phyloP scores from a whole-genome alignment of 2,113 vertebrate genomes.

The Campylomormyrus numenius region DNA sequence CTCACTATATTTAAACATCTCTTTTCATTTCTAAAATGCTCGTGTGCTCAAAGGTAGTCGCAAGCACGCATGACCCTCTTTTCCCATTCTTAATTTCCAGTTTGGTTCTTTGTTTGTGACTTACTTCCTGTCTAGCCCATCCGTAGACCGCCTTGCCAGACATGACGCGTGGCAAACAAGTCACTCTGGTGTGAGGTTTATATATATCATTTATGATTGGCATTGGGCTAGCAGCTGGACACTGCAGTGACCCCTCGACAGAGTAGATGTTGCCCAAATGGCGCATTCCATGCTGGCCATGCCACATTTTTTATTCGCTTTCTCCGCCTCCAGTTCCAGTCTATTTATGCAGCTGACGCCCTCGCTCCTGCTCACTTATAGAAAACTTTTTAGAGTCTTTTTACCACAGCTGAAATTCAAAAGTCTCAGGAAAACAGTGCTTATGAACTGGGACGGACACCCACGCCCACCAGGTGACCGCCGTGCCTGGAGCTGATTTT shows the following conservation, averaged over 20 bases:
- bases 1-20: background rate
- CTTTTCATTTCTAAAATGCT: background rate
- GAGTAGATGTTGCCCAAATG: background rate
- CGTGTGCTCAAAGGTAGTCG: background rate
- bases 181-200: background rate
- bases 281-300: background rate
- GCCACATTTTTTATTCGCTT: background rate
- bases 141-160: background rate
- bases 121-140: background rate
- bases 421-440: background rate
- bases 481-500: background rate
- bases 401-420: background rate
- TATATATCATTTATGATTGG: constrained; percentile 7
- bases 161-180: background rate
- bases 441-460: background rate
- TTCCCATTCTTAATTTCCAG: background rate
- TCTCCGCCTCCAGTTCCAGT: background rate
- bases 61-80: background rate
- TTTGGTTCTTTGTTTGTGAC: background rate
- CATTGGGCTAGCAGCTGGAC: background rate
- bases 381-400: background rate
- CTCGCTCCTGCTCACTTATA: background rate
- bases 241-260: background rate
- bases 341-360: background rate
- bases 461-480: background rate